Evolutionary conservation across 2,797 vertebrate genomes (phyloP), one percentile per base, ranked within the genome.

Genomic region (Takifugu ocellatus): DNA sequence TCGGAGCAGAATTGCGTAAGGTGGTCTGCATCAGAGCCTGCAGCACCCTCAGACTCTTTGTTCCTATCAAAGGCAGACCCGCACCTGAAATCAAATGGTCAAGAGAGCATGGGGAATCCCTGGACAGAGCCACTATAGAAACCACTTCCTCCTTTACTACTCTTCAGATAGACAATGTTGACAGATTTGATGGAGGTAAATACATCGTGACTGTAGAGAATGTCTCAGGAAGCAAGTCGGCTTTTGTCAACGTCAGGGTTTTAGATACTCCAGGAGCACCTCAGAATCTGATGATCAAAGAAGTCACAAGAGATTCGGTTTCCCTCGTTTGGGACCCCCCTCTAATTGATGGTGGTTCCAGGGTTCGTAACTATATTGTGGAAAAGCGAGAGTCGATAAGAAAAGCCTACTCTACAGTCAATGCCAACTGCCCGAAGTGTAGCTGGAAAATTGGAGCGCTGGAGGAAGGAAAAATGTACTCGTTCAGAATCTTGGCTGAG

Each of bases 301-400:
- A 99, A 74, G 89, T 99, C 76, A 95, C 93, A 25, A 97, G 92
- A 89, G 93, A 95, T 77, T 99, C 97, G 25, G 96, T 95, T 67
- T 96, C 93, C n/a, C 85, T 99, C 25, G 92, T 94, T 25, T 99
- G 97, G 97, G 97, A 99, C 42, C 94, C 95, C 65, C 97, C 97
- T 61, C 84, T 98, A 49, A 91, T 98, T 79, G 97, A 99, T 54
- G 97, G 97, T 68, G 97, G 97, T 14, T 95, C 96, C 45, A 97
- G 96, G 90, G 93, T 98, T 72, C 97, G 93, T 62, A 98, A 92
- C 85, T 99, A 99, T 54, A 92, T 99, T 51, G 92, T 99, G 75
- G 97, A 99, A 89, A 98, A 98, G 77, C 94, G 97, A 59, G 94
- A 99, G 81, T 97, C 95, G 39, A 94, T 92, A 71, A 94, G 96